Evolutionary conservation across 2,888 invertebrate species (phyloP), one percentile per base, ranked within the genome.

Genomic region (Harpalus rubripes): DNA sequence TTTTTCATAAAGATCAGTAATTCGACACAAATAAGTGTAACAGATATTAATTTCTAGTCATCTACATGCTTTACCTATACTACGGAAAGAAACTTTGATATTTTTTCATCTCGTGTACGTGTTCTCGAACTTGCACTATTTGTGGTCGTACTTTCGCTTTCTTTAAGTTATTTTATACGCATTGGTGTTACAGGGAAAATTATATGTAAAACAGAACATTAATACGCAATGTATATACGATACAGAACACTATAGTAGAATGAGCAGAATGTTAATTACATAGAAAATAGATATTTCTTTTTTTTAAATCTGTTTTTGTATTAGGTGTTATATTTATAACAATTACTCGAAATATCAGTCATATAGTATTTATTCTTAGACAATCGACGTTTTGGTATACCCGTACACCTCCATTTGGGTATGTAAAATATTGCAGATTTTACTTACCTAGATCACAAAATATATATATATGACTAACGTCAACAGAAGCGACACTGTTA

Each of bases 101-200:
- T 52, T 12, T 52, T 32, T 32, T 32, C 32, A 4, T 5, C 32
- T 32, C 32, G 4, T 12, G 44, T 52, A 52, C 44, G 44, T 52
- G 44, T 52, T 12, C 44, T 12, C 44, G 44, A 52, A 52, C 44
- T 52, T 52, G 44, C 44, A 52, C 7, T 52, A 52, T 8, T 52
- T 52, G 12, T 32, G 3, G 32, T 32, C 32, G 32, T 6, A 52
- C 44, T 52, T 52, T 52, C 44, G 44, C 44, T 52, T 52, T 52
- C 44, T 52, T 52, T 12, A 52, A 52, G 44, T 52, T 32, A 52
- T 52, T 52, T 52, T 52, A 52, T 52, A 52, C 44, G 44, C 44
- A 52, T 52, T 32, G 12, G 44, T 52, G 44, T 52, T 6, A 12
- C 12, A 8, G 44, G 4, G 44, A 52, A 52, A 52, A 52, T 52